These are phyloP conservation scores for Pogonomyrmex barbatus DNA, from an alignment of 1,140 invertebrate genomes.

Conservation along the genomic window DNA sequence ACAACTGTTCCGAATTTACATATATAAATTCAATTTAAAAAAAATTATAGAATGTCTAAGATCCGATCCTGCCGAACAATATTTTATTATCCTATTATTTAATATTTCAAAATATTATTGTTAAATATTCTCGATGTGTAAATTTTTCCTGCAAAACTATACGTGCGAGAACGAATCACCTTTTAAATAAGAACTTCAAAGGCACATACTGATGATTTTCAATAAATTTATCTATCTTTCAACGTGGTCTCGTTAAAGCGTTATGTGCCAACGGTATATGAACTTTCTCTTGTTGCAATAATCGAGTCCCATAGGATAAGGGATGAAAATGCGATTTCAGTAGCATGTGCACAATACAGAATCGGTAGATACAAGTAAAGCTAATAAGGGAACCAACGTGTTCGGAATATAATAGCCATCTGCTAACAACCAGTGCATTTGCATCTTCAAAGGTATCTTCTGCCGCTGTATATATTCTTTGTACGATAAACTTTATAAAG, in stretches of 20 bases:
- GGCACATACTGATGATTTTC: background rate
- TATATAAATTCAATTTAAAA: too few relatives aligned
- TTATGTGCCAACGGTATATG: slow-evolving; percentile 3
- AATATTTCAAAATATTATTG: slow-evolving; percentile 5
- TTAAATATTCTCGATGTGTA: background rate
- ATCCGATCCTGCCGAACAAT: too few relatives aligned
- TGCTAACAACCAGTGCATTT: slow-evolving; percentile 62
- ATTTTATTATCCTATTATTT: background rate
- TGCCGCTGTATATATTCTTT: background rate
- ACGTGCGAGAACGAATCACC: background rate
- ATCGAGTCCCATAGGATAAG: slow-evolving; percentile 64
- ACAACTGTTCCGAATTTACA: too few relatives aligned
- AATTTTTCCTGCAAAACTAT: background rate
- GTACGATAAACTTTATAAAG: background rate
- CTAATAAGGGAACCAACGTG: slow-evolving; percentile 73
- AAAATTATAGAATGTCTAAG: too few relatives aligned
- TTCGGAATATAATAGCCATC: slow-evolving; percentile 66
- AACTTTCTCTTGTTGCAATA: slow-evolving; percentile 55
- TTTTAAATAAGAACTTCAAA: slow-evolving; percentile 17
- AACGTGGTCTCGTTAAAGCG: slow-evolving; percentile 37
- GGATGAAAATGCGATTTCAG: slow-evolving; percentile 72
- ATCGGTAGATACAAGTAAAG: slow-evolving; percentile 64
- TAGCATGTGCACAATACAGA: slow-evolving; percentile 69
- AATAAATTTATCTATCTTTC: slow-evolving; percentile 54
- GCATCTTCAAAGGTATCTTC: slow-evolving; percentile 54